These are phyloP conservation scores for Salarias fasciatus DNA, from an alignment of 2,797 vertebrate species.

Conservation along the genomic window DNA sequence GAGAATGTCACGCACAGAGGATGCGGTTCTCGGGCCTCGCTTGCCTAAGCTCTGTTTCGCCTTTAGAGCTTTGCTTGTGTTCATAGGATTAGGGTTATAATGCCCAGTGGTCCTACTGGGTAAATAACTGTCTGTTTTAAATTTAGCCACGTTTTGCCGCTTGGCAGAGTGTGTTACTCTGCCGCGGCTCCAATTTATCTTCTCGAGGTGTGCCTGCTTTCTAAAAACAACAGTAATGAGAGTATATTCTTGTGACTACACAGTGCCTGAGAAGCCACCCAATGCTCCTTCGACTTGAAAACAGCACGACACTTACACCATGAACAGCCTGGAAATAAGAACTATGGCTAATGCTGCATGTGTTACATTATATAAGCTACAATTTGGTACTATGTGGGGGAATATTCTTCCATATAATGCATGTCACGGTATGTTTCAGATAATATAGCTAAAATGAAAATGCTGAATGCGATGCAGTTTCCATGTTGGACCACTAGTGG, in stretches of 20 bases:
- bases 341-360: neutral
- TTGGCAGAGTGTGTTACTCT: slow-evolving; percentile 36
- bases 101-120: slow-evolving; percentile 52
- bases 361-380: too few relatives aligned
- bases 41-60: slow-evolving; percentile 32
- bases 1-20: slow-evolving; percentile 28
- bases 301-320: too few relatives aligned
- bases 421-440: too few relatives aligned
- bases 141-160: slow-evolving; percentile 47
- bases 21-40: slow-evolving; percentile 27
- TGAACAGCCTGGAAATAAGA: too few relatives aligned
- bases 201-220: slow-evolving; percentile 45
- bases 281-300: slow-evolving; percentile 19
- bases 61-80: slow-evolving; percentile 55
- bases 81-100: slow-evolving; percentile 60
- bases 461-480: too few relatives aligned
- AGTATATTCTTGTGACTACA: slow-evolving; percentile 34
- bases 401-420: too few relatives aligned
- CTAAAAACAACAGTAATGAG: slow-evolving; percentile 49
- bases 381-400: too few relatives aligned
- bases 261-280: slow-evolving; percentile 17
- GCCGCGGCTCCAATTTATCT: slow-evolving; percentile 48
- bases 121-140: slow-evolving; percentile 63
- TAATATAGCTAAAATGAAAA: too few relatives aligned
- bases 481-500: too few relatives aligned